Evolutionary conservation across 2,113 vertebrate species (phyloP).

Genomic region (Xiphias gladius): DNA sequence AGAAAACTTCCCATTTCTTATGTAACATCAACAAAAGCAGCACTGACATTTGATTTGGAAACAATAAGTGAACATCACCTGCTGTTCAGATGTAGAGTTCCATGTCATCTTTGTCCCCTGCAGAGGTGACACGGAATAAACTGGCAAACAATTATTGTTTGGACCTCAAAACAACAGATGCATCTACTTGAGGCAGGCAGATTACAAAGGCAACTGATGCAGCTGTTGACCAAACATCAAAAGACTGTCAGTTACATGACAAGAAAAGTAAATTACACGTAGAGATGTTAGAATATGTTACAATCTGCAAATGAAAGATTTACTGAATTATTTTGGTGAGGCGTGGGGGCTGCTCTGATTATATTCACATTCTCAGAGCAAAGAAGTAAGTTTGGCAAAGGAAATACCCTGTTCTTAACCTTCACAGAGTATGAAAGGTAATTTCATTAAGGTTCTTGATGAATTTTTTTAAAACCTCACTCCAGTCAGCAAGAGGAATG

Average conservation of each 20-base stretch:
- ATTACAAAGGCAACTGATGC: slow-evolving; percentile 43
- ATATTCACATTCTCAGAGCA: slow-evolving; percentile 14
- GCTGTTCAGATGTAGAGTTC: slow-evolving; percentile 43
- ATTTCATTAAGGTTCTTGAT: slow-evolving; percentile 52
- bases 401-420: slow-evolving; percentile 49
- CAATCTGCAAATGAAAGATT: slow-evolving; percentile 3
- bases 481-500: slow-evolving; percentile 33
- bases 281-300: neutral
- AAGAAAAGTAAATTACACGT: slow-evolving; percentile 5
- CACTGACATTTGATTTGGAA: slow-evolving; percentile 44
- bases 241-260: slow-evolving; percentile 24
- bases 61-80: slow-evolving; percentile 46
- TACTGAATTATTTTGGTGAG: neutral
- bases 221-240: slow-evolving; percentile 46
- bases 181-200: slow-evolving; percentile 25
- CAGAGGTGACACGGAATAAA: slow-evolving; percentile 44
- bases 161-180: slow-evolving; percentile 45
- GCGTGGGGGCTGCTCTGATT: slow-evolving; percentile 27
- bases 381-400: slow-evolving; percentile 29
- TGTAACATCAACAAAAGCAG: slow-evolving; percentile 27
- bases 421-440: slow-evolving; percentile 40
- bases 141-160: slow-evolving; percentile 30
- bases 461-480: slow-evolving; percentile 5
- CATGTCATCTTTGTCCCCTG: slow-evolving; percentile 20
- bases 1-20: slow-evolving; percentile 15